Percentiles rank a stretch among this genome's conserved stretches.
Evolutionary conservation across 2,797 vertebrate genomes (phyloP).

Genomic region (Xiphophorus birchmanni): DNA sequence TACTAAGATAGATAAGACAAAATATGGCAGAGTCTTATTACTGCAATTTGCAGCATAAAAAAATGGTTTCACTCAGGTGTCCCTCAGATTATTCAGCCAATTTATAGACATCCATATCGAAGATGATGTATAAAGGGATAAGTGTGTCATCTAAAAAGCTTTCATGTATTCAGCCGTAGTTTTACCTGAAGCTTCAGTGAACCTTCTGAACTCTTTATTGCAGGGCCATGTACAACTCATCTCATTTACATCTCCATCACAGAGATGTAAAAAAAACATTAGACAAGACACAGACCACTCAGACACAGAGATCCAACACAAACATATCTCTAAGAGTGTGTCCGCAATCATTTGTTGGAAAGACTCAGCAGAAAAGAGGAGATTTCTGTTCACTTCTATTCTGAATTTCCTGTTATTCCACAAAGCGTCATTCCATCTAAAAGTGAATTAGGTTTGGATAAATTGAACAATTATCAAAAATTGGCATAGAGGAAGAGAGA

Average conservation of each 20-base stretch:
- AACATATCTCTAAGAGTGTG: background rate
- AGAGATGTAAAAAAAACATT: slow-evolving; percentile 15
- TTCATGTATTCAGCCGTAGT: background rate
- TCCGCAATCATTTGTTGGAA: background rate
- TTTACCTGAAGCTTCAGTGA: slow-evolving; percentile 5
- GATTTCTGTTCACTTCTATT: background rate
- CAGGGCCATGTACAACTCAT: slow-evolving; percentile 1
- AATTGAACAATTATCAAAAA: background rate
- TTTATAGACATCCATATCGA: background rate
- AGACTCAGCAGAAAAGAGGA: background rate
- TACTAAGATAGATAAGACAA: background rate
- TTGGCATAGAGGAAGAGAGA: background rate
- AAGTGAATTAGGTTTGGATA: slow-evolving; percentile 2
- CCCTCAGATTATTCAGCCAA: background rate
- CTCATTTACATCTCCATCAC: slow-evolving; percentile 6
- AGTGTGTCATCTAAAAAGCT: slow-evolving; percentile 4
- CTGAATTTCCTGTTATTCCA: slow-evolving; percentile 6
- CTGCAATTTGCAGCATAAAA: background rate
- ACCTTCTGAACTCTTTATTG: slow-evolving; percentile 7
- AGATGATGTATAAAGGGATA: background rate
- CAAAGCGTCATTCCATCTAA: slow-evolving; percentile 1
- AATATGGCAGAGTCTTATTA: background rate
- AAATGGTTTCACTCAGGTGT: background rate
- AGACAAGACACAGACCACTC: slow-evolving; percentile 25
- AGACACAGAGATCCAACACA: slow-evolving; percentile 1